Evolutionary conservation across 2,797 vertebrate genomes (phyloP).

Genomic region (Petrocephalus schoutedeni): DNA sequence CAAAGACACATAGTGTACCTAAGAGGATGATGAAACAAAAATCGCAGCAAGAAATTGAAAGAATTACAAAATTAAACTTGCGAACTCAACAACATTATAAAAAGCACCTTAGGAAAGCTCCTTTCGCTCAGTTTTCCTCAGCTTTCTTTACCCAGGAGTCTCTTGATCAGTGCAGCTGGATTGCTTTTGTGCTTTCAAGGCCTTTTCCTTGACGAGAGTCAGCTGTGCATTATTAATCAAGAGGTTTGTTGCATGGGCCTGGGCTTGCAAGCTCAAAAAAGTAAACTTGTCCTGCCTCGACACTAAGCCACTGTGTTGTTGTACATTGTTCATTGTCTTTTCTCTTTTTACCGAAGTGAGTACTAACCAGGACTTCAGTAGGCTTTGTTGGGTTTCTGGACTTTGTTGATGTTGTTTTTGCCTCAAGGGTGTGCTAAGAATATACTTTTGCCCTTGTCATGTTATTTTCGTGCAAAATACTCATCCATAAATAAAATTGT

Average conservation of each 20-base stretch:
- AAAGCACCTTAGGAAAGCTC: background rate
- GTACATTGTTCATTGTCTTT: background rate
- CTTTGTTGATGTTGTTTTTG: background rate
- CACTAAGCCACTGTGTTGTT: background rate
- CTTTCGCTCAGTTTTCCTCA: background rate
- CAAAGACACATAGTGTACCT: background rate
- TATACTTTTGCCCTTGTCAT: background rate
- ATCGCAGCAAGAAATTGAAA: background rate
- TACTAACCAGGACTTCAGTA: background rate
- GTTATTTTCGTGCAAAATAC: background rate
- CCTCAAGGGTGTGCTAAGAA: background rate
- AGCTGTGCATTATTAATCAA: background rate
- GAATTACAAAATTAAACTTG: background rate
- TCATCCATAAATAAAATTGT: background rate
- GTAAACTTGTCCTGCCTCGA: background rate
- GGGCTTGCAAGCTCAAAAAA: background rate
- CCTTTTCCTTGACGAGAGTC: background rate
- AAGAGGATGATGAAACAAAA: background rate
- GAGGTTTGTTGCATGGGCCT: background rate
- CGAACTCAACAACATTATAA: background rate
- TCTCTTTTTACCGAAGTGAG: background rate
- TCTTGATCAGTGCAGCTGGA: background rate
- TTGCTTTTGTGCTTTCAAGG: background rate
- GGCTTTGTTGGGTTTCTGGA: background rate
- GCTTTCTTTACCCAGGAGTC: background rate